Base-by-base conservation (phyloP, 2,113 vertebrate species). In the Otocyon megalotis region DNA sequence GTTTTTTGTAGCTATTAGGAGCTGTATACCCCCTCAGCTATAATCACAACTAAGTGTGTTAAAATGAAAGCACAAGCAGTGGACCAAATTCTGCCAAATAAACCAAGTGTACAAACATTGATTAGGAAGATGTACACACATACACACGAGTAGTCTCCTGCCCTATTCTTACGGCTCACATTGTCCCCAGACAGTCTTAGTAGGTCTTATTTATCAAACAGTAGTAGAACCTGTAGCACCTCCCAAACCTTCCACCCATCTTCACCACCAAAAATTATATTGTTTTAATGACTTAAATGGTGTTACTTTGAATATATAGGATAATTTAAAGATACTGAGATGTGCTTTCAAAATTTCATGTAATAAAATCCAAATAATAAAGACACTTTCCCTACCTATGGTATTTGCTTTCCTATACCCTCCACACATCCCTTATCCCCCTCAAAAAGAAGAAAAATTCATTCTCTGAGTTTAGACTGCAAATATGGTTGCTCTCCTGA, bases 221-320 rank as follows among this genome's bases (percentile, higher is more conserved):
- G 35, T 32, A 1, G 85, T 50, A 56, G 50, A 95, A 43, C 63
- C 17, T 28, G 0, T 22, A 8, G 77, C 28, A 2, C 72, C 32
- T 37, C 32, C 65, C 26, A 60, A 0, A 80, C 19, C 37, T 80
- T 32, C 62, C 22, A 5, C 15, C 32, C 35, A 2, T 71, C 37
- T 32, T 74, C 35, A 54, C 71, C 30, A 67, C 65, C 37, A 60
- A 91, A 86, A 87, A 63, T 43, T 50, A 85, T 82, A 94, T 74
- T 74, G 26, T 86, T 95, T 91, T 95, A 87, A 72, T 65, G 88
- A 65, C 50, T 94, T 74, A 91, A 88, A 63, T 88, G 28, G 10
- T n/a, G 67, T 72, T 17, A 53, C 12, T 65, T 26, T 79, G 30
- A 93, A 83, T 87, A 60, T 81, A 56, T 50, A 97, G 13, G 28